These are phyloP conservation scores for Reticulitermes speratus DNA, from an alignment of 1,140 invertebrate species.

Conservation along the genomic window DNA sequence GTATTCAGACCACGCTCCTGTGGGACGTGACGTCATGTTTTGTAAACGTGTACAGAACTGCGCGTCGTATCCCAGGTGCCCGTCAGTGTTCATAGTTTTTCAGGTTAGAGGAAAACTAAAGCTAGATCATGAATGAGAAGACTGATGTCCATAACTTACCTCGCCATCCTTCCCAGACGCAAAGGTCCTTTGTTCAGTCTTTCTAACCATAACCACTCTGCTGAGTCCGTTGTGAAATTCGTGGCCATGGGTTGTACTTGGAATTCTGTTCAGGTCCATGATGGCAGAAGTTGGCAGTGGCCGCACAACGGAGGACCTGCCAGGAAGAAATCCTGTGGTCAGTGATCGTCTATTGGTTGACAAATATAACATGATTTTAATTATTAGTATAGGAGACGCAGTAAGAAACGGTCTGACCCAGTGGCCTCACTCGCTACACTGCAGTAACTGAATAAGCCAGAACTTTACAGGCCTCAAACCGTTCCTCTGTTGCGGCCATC, in stretches of 20 bases:
- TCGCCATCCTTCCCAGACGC: conserved; percentile 45
- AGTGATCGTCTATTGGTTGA: not conserved
- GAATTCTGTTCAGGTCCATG: conserved; percentile 34
- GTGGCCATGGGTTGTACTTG: conserved; percentile 51
- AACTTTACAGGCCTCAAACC: not conserved
- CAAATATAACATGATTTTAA: not conserved
- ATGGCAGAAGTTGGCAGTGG: not conserved
- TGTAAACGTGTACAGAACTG: no score
- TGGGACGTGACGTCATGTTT: no score
- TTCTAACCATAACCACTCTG: conserved; percentile 62
- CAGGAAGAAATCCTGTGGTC: conserved; percentile 3
- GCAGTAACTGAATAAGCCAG: not conserved
- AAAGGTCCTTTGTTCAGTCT: conserved; percentile 61
- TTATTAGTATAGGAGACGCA: no score
- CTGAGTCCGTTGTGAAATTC: conserved; percentile 56
- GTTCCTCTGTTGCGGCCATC: not conserved
- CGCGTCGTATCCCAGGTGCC: no score
- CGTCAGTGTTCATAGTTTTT: no score
- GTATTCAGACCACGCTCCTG: no score
- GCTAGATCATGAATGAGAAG: no score
- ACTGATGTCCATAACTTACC: conserved; percentile 38
- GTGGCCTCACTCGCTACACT: not conserved
- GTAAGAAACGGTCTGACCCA: not conserved
- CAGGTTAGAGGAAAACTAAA: no score
- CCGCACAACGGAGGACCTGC: not conserved